Evolutionary conservation across 30 jellyfish, hydroid and myxozoan species (phyloP).

Genomic region (Aurelia aurita): DNA sequence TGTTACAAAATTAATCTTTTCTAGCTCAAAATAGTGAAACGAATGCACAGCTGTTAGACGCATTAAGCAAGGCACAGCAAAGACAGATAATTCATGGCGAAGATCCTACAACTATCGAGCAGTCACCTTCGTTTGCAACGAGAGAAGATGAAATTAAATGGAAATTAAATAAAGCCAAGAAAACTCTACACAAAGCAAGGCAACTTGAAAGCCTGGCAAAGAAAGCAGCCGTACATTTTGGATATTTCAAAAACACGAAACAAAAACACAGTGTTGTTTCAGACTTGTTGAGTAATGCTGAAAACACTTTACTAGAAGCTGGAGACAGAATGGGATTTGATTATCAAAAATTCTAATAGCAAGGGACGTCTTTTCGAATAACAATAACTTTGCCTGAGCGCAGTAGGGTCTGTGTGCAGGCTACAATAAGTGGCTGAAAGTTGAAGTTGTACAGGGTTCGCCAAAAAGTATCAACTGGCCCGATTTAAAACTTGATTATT

Average conservation of each 20-base stretch:
- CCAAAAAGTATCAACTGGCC: too few species aligned
- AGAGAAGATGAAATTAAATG: constrained; percentile 86
- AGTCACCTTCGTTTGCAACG: constrained; percentile 83
- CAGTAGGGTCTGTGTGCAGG: too few species aligned
- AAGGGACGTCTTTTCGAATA: background rate
- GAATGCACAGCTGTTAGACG: constrained; percentile 67
- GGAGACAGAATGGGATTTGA: constrained; percentile 95
- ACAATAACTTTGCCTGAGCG: too few species aligned
- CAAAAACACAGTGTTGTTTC: constrained; percentile 79
- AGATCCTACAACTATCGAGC: constrained; percentile 69
- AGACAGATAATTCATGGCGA: constrained; percentile 73
- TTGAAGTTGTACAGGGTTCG: too few species aligned
- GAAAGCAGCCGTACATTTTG: constrained; percentile 90
- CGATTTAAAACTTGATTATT: too few species aligned
- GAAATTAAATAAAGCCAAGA: constrained; percentile 95
- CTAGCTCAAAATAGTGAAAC: constrained; percentile 59
- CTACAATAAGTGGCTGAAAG: too few species aligned
- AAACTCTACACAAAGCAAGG: constrained; percentile 87
- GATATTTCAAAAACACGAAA: constrained; percentile 68
- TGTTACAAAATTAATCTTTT: background rate
- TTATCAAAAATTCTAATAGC: constrained; percentile 71
- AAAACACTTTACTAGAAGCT: constrained; percentile 85
- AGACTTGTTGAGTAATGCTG: constrained; percentile 80
- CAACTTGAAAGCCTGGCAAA: constrained; percentile 86
- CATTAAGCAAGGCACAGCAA: constrained; percentile 57